A percentile compares a stretch with the other conserved stretches of the same genome.
Evolutionary conservation across 37 sponge, comb jelly and placozoan species (phyloP).

Genomic region (Agelas oroides): DNA sequence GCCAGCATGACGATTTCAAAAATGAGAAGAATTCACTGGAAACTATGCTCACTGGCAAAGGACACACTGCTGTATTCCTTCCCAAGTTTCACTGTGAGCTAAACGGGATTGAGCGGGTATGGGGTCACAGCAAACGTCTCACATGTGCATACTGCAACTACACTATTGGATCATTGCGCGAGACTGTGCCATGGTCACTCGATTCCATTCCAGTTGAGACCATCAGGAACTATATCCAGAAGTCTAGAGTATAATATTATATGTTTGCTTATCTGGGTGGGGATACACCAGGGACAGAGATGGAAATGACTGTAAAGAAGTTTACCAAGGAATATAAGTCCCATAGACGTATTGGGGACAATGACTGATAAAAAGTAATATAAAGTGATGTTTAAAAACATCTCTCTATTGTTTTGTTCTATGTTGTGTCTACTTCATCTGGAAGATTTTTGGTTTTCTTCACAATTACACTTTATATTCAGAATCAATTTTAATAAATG

Average conservation of each 20-base stretch:
- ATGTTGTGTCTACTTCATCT: too few relatives aligned
- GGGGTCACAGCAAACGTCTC: conserved; percentile 18
- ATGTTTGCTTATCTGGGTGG: too few relatives aligned
- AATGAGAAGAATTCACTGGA: conserved; percentile 7
- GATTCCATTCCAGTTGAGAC: conserved; percentile 16
- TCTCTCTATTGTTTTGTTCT: too few relatives aligned
- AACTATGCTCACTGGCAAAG: neutral
- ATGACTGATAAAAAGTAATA: neutral
- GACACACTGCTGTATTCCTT: conserved; percentile 12
- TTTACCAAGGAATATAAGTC: neutral
- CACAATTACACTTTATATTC: too few relatives aligned
- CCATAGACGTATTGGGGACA: conserved; percentile 15
- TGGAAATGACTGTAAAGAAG: conserved; percentile 5
- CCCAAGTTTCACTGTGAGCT: conserved; percentile 55
- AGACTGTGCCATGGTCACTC: conserved; percentile 15
- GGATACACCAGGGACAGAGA: neutral
- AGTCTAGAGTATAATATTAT: too few relatives aligned
- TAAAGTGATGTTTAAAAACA: too few relatives aligned
- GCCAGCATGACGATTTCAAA: conserved; percentile 1
- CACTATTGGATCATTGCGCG: conserved; percentile 2
- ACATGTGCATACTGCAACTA: conserved; percentile 39
- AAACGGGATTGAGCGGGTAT: conserved; percentile 20
- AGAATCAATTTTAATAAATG: too few relatives aligned
- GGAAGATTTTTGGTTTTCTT: too few relatives aligned
- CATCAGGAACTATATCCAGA: conserved; percentile 34